Evolutionary conservation across 1,140 invertebrate species (phyloP), one percentile per base, ranked within the genome.

Genomic region (Eriocheir sinensis): DNA sequence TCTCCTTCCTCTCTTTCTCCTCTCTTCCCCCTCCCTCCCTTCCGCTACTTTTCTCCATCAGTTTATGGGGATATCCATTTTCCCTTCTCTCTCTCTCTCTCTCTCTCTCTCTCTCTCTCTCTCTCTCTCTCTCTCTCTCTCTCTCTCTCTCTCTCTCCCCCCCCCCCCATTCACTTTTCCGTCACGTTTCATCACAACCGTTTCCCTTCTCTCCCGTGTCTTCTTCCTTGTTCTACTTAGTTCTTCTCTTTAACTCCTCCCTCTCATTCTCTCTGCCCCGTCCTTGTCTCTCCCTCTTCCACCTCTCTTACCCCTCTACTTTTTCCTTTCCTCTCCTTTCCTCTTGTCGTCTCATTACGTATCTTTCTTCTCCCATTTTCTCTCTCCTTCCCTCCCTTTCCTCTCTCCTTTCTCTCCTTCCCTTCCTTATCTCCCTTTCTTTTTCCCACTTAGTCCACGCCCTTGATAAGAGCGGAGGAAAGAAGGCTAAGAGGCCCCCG

Each of bases 321-420:
- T 72, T n/a, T 72, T n/a, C n/a, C 60, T 72, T n/a, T 72, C 60
- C 8, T 8, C 27, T 72, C n/a, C 60, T n/a, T 72, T n/a, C n/a
- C 60, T 72, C 60, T 72, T n/a, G 27, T n/a, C n/a, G 21, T 72
- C 60, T 72, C 60, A n/a, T n/a, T 72, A 21, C n/a, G 21, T 72
- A 21, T 72, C 60, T 72, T n/a, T 72, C n/a, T n/a, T 72, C 60
- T 72, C 60, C n/a, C 60, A n/a, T n/a, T 72, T n/a, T 72, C 60
- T 72, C 60, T 72, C 60, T 72, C 60, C n/a, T n/a, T 72, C 60
- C n/a, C 60, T 72, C 60, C n/a, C 60, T 72, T n/a, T 72, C n/a
- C 60, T 72, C 60, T 72, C 60, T 72, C 60, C 60, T 72, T n/a
- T 72, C 60, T 72, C 60, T 72, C 60, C n/a, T n/a, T 72, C 60